Percentiles rank a stretch among this genome's conserved stretches.
Evolutionary conservation across 2,888 invertebrate species (phyloP).

Genomic region (Dorcus hopei): DNA sequence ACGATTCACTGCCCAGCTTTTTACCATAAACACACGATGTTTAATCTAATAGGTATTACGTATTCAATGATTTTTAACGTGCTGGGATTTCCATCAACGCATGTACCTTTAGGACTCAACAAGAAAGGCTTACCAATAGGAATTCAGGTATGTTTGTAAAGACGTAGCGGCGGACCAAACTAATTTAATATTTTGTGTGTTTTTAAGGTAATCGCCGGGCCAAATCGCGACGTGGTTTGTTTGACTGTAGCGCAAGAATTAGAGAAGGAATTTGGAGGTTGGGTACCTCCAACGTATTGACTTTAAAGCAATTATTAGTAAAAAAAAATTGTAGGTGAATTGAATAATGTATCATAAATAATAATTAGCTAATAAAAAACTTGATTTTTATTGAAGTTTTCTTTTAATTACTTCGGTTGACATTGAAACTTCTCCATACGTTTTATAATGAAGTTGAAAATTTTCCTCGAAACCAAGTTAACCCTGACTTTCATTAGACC

Average conservation of each 20-base stretch:
- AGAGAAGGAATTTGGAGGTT: constrained; percentile 15
- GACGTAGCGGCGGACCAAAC: neutral
- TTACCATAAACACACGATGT: constrained; percentile 60
- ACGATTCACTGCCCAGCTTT: constrained; percentile 64
- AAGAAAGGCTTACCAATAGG: constrained; percentile 68
- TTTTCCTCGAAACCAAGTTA: neutral
- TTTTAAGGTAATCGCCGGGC: constrained; percentile 27
- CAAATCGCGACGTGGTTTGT: constrained; percentile 11
- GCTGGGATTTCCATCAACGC: constrained; percentile 71
- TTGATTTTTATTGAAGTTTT: no score
- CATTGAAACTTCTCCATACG: neutral
- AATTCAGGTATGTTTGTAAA: constrained; percentile 59
- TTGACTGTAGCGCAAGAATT: constrained; percentile 15
- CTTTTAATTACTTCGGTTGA: neutral
- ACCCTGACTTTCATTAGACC: no score
- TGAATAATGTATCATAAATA: neutral
- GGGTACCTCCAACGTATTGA: constrained; percentile 15
- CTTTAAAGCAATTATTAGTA: neutral
- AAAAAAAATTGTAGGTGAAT: no score
- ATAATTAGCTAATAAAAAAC: no score
- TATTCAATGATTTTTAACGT: constrained; percentile 70
- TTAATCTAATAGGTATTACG: constrained; percentile 57
- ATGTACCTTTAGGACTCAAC: constrained; percentile 67
- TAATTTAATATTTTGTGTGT: constrained; percentile 42
- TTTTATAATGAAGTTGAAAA: neutral